These are phyloP conservation scores for Oncopodura yosiiana DNA, from an alignment of 1,140 invertebrate genomes.

Conservation along the genomic window DNA sequence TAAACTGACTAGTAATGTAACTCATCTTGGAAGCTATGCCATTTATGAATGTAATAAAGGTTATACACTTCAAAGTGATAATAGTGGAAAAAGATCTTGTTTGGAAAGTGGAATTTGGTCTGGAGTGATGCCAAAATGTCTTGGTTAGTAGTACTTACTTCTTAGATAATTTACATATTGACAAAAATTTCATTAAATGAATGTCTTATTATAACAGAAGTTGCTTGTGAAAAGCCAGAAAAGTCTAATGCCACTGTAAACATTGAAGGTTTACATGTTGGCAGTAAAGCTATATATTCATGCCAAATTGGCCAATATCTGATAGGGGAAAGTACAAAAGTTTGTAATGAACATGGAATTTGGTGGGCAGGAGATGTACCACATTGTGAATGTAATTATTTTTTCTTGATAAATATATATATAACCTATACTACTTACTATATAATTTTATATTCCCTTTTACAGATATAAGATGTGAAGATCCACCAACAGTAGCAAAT, in stretches of 20 bases:
- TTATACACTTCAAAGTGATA: conserved; percentile 55
- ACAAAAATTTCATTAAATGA: no score
- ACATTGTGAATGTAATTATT: conserved; percentile 63
- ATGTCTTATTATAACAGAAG: conserved; percentile 49
- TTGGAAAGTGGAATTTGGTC: conserved; percentile 82
- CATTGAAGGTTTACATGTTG: conserved; percentile 38
- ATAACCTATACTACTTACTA: conserved; percentile 12
- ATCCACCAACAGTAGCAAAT: conserved; percentile 66
- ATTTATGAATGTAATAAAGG: conserved; percentile 74
- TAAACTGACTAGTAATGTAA: conserved; percentile 68
- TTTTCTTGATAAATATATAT: neutral
- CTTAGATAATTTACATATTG: conserved; percentile 1
- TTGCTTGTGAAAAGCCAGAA: conserved; percentile 61
- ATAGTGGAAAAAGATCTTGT: conserved; percentile 65
- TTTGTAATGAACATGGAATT: conserved; percentile 62
- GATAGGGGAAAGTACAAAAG: conserved; percentile 64
- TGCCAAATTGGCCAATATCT: conserved; percentile 71
- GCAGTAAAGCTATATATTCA: conserved; percentile 1
- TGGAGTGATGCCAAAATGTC: conserved; percentile 61
- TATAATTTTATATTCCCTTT: conserved; percentile 36
- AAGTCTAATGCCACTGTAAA: conserved; percentile 47
- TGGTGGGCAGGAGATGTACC: conserved; percentile 82
- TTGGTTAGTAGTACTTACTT: conserved; percentile 6
- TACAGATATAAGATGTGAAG: conserved; percentile 69
- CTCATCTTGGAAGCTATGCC: conserved; percentile 71